Evolutionary conservation across 92 coral and sea anemone species (phyloP).

Genomic region (Epizoanthus rinbou): DNA sequence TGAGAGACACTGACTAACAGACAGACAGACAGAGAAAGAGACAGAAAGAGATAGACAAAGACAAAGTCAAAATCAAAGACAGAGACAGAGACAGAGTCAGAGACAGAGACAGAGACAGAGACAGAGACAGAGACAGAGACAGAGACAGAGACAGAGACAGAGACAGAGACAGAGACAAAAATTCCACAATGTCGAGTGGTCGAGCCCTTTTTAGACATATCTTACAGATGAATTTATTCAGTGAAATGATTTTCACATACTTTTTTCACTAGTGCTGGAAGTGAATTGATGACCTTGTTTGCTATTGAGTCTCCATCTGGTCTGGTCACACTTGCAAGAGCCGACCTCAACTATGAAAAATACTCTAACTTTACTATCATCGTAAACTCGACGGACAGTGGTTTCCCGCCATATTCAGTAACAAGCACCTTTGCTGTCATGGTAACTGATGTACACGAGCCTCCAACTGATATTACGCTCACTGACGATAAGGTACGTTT

Average conservation of each 20-base stretch:
- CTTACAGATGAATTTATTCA: neutral
- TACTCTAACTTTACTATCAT: conserved; percentile 61
- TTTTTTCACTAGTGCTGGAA: conserved; percentile 1
- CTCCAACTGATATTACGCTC: conserved; percentile 76
- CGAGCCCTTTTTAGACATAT: too few species aligned
- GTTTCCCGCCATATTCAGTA: conserved; percentile 81
- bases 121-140: too few species aligned
- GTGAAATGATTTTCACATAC: neutral
- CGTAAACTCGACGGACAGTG: conserved; percentile 82
- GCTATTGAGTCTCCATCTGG: conserved; percentile 75
- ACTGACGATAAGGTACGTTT: conserved; percentile 54
- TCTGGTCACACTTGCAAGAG: conserved; percentile 53
- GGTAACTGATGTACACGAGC: conserved; percentile 82
- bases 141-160: too few species aligned
- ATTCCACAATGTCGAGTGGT: too few species aligned
- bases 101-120: too few species aligned
- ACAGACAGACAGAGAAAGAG: too few species aligned
- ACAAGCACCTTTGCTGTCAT: conserved; percentile 67
- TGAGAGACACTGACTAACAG: too few species aligned
- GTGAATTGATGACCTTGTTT: conserved; percentile 54
- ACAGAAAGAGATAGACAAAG: too few species aligned
- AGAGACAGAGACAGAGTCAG: too few species aligned
- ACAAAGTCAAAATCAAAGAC: too few species aligned
- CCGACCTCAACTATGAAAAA: conserved; percentile 77
- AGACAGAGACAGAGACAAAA: too few species aligned